phyloP scores from a whole-genome alignment of 2,888 invertebrate genomes.

The Chouioia cunea region DNA sequence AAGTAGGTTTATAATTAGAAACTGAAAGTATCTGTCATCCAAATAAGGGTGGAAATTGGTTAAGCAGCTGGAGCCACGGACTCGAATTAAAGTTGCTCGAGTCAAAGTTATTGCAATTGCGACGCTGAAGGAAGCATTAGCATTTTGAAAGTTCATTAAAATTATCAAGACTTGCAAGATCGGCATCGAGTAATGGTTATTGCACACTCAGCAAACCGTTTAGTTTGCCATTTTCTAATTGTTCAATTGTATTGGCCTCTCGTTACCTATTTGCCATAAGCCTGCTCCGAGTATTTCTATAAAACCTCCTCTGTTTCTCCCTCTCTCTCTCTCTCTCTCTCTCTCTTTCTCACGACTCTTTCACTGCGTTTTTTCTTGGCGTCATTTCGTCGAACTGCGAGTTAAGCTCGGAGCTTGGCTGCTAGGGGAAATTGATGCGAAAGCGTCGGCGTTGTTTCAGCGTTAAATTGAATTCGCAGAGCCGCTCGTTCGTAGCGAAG shows the following conservation, averaged over 20 bases:
- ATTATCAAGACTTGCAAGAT: conserved; percentile 19
- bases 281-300: background rate
- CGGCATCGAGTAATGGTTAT: conserved; percentile 21
- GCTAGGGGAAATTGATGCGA: conserved; percentile 44
- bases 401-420: conserved; percentile 27
- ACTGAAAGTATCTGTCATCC: background rate
- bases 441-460: conserved; percentile 46
- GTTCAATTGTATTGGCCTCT: conserved; percentile 1
- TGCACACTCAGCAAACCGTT: conserved; percentile 36
- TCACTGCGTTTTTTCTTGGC: background rate
- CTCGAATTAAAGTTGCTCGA: conserved; percentile 16
- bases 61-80: background rate
- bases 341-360: background rate
- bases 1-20: background rate
- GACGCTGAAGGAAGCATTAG: background rate
- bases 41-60: conserved; percentile 15
- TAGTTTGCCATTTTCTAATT: conserved; percentile 34
- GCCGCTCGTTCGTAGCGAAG: conserved; percentile 1
- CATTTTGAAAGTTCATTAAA: conserved; percentile 35
- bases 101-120: conserved; percentile 30
- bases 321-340: background rate
- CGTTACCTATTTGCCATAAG: background rate
- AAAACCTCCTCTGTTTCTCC: background rate
- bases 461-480: conserved; percentile 50
- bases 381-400: conserved; percentile 29